Evolutionary conservation across 2,113 vertebrate genomes (phyloP).

Genomic region (Erinaceus europaeus): DNA sequence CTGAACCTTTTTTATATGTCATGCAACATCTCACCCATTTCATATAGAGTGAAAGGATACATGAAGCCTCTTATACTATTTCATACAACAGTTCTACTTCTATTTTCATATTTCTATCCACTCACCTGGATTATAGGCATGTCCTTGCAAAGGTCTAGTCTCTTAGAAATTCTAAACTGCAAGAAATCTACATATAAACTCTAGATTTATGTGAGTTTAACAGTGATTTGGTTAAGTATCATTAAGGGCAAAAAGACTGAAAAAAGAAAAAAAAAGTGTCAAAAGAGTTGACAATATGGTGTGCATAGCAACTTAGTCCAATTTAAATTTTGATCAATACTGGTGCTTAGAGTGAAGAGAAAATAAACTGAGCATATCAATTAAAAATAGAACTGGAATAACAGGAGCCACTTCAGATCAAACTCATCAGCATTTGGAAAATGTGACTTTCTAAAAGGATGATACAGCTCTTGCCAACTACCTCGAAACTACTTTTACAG

Average conservation of each 20-base stretch:
- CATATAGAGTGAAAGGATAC: not conserved
- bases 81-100: not conserved
- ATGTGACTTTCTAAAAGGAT: not conserved
- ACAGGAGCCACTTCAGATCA: slow-evolving; percentile 57
- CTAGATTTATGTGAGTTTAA: slow-evolving; percentile 49
- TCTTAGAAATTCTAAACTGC: slow-evolving; percentile 9
- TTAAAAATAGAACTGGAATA: slow-evolving; percentile 51
- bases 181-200: slow-evolving; percentile 59
- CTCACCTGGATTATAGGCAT: slow-evolving; percentile 12
- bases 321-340: slow-evolving; percentile 61
- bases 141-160: slow-evolving; percentile 52
- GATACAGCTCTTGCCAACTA: not conserved
- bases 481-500: not conserved
- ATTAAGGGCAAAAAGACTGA: not conserved
- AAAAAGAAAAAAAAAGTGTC: accelerated
- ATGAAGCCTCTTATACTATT: slow-evolving; percentile 18
- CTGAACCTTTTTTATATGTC: not conserved
- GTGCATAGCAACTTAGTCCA: slow-evolving; percentile 12
- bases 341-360: slow-evolving; percentile 23
- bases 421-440: slow-evolving; percentile 29
- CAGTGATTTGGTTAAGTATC: slow-evolving; percentile 53
- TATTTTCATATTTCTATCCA: not conserved
- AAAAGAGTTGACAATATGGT: slow-evolving; percentile 33
- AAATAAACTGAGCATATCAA: slow-evolving; percentile 37
- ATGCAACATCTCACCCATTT: not conserved